phyloP scores from a whole-genome alignment of 2,888 invertebrate genomes.

The Thalpophila matura region DNA sequence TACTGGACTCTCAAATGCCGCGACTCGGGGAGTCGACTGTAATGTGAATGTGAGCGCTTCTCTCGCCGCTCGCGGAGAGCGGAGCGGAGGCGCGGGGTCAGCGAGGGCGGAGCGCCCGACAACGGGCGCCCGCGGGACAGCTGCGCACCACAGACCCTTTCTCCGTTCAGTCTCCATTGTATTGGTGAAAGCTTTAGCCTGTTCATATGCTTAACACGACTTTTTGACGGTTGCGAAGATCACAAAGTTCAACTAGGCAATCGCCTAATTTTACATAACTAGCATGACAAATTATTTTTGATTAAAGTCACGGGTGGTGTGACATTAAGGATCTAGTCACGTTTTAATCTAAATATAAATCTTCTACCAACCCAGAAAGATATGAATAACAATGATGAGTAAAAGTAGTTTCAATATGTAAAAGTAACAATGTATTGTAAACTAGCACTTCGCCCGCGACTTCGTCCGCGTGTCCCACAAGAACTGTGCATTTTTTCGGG shows the following conservation, averaged over 20 bases:
- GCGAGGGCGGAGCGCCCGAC: conserved; percentile 84
- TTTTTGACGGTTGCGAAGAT: conserved; percentile 54
- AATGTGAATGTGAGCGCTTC: conserved; percentile 72
- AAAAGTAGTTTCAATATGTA: conserved; percentile 14
- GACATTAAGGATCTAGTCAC: background rate
- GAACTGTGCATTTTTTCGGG: too few species aligned
- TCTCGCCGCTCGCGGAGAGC: conserved; percentile 68
- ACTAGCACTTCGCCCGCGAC: too few species aligned
- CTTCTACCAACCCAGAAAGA: background rate
- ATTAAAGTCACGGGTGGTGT: background rate
- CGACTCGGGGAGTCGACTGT: conserved; percentile 65
- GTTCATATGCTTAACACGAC: conserved; percentile 63
- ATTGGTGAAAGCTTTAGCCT: conserved; percentile 82
- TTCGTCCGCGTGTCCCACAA: too few species aligned
- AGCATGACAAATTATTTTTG: conserved; percentile 2
- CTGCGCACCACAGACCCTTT: conserved; percentile 88
- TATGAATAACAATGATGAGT: background rate
- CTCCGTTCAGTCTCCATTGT: conserved; percentile 79
- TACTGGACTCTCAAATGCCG: conserved; percentile 62
- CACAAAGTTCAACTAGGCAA: conserved; percentile 30
- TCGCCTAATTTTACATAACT: conserved; percentile 22
- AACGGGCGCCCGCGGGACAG: conserved; percentile 85
- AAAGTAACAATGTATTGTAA: conserved; percentile 28
- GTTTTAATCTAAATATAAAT: conserved; percentile 1
- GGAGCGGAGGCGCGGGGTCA: conserved; percentile 79